Evolutionary conservation across 1,140 invertebrate species (phyloP), one percentile per base, ranked within the genome.

Genomic region (Teleopsis dalmanni): DNA sequence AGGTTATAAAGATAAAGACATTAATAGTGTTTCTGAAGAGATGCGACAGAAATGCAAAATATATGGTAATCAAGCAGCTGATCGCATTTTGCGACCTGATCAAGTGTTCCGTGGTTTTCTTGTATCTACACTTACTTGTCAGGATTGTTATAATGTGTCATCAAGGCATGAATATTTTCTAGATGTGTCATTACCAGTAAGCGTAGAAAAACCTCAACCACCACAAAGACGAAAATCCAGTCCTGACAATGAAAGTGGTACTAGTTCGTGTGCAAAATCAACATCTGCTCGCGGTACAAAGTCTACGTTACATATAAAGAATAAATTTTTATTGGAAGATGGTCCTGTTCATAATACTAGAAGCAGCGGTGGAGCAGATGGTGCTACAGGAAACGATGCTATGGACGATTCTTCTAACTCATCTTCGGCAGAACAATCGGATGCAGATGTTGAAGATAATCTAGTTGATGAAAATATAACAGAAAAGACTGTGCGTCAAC

Each of bases 151-250:
- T 45, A 80, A 91, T 73, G 79, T 84, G 7, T 94, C 90, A 0
- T 83, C 89, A 59, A 78, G 88, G 13, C 84, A 85, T 49, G 95
- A 98, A 72, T 85, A 87, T 54, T 98, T 98, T 70, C 75, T 97
- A 42, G 95, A 99, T 75, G 76, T 98, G 43, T 95, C 92, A 53
- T 69, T 98, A 43, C 91, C 95, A 0, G 83, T 97, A 8, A 82
- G 80, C 33, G 81, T 78, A 8, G 81, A 83, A 35, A 82, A 86
- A 56, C 79, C 82, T 4, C 78, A 84, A 48, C 81, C 83, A 2
- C 81, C 69, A 27, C 72, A 62, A 57, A 71, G 59, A 50, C 75
- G 50, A 59, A 77, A 66, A 72, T 75, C 66, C 59, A 76, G 50
- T 66, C 76, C 69, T 4, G 65, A 69, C 26, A 48, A 47, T 33